A percentile compares a stretch with the other conserved stretches of the same genome.
phyloP scores from a whole-genome alignment of 2,113 vertebrate species.

The Aix galericulata region DNA sequence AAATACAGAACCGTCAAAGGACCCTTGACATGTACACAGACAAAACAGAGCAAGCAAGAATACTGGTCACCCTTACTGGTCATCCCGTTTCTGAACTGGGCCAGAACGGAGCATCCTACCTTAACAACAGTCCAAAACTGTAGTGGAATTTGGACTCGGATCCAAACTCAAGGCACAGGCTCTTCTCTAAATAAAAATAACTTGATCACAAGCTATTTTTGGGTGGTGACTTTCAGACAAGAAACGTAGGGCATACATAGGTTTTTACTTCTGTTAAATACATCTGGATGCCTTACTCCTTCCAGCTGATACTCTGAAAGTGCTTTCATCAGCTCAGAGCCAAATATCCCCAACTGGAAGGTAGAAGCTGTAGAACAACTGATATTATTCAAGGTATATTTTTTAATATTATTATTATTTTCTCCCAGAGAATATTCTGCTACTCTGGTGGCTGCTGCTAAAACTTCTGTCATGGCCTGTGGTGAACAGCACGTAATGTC shows the following conservation, averaged over 20 bases:
- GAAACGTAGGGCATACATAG: not conserved
- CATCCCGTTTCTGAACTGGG: not conserved
- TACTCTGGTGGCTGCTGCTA: not conserved
- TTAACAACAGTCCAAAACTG: conserved; percentile 35
- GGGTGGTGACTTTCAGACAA: conserved; percentile 47
- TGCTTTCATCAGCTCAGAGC: not conserved
- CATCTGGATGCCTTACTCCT: not conserved
- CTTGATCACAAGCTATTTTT: conserved; percentile 59
- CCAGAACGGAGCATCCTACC: conserved; percentile 48
- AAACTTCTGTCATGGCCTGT: not conserved
- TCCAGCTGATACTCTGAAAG: not conserved
- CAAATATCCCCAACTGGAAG: not conserved
- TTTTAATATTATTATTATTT: no score
- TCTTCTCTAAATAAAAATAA: conserved; percentile 63
- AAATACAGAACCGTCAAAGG: not conserved
- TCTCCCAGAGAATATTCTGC: not conserved
- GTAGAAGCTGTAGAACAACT: not conserved
- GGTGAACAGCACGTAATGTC: not conserved
- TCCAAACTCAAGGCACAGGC: conserved; percentile 48
- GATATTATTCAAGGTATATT: not conserved
- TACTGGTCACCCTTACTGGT: not conserved
- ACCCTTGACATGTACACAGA: not conserved
- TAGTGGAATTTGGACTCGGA: conserved; percentile 3
- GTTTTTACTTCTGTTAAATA: conserved; percentile 11
- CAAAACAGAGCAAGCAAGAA: not conserved